Evolutionary conservation across 1,140 invertebrate genomes (phyloP).

Genomic region (Leptinotarsa texana): DNA sequence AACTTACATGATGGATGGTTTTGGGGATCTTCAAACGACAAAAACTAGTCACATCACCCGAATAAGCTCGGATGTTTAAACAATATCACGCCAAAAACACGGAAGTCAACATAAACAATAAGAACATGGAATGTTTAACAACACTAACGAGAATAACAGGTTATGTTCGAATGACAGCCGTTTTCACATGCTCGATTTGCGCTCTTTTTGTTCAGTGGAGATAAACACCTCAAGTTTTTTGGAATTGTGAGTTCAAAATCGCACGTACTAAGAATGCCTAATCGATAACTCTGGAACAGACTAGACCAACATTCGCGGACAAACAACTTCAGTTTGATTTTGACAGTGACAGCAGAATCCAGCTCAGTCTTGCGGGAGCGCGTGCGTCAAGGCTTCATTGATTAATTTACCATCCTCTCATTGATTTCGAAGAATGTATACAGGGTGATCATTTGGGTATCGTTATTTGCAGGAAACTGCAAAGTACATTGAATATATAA

Average conservation of each 20-base stretch:
- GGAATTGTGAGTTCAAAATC: neutral
- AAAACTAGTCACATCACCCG: slow-evolving; percentile 9
- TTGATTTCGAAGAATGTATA: slow-evolving; percentile 13
- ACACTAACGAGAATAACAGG: slow-evolving; percentile 20
- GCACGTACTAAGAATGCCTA: slow-evolving; percentile 30
- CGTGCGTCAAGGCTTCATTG: slow-evolving; percentile 28
- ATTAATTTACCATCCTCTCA: slow-evolving; percentile 13
- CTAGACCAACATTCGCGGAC: slow-evolving; percentile 26
- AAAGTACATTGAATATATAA: too few relatives aligned
- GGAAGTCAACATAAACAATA: slow-evolving; percentile 21
- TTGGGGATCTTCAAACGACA: neutral
- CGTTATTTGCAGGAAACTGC: too few relatives aligned
- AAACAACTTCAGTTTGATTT: slow-evolving; percentile 34
- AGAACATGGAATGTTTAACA: slow-evolving; percentile 19
- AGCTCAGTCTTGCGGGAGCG: slow-evolving; percentile 14
- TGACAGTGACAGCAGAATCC: slow-evolving; percentile 29
- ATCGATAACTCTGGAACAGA: slow-evolving; percentile 33
- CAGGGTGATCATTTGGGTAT: neutral
- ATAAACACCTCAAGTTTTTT: neutral
- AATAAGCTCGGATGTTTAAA: neutral
- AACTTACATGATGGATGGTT: slow-evolving; percentile 17
- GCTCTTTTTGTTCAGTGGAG: neutral
- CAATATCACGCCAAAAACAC: neutral
- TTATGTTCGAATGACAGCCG: slow-evolving; percentile 20
- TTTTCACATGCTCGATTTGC: neutral